These are phyloP conservation scores for Stegodyphus mimosarum DNA, from an alignment of 1,140 invertebrate species.

Conservation along the genomic window DNA sequence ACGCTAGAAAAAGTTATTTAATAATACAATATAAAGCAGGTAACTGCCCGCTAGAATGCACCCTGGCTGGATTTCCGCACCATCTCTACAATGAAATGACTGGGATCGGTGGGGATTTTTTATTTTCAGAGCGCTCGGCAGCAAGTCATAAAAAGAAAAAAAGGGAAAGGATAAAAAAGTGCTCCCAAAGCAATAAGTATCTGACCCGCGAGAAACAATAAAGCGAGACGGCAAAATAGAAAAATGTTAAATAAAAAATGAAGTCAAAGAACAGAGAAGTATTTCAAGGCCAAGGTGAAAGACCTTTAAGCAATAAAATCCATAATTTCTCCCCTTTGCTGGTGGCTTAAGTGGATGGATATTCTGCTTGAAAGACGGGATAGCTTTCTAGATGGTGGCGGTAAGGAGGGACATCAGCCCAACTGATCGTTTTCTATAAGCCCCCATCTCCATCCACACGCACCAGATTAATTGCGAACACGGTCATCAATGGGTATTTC, in stretches of 20 bases:
- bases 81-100: conserved; percentile 21
- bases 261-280: conserved; percentile 57
- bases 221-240: conserved; percentile 46
- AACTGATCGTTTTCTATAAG: too few relatives aligned
- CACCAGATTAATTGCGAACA: too few relatives aligned
- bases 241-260: conserved; percentile 48
- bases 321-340: conserved; percentile 23
- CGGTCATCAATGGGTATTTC: background rate
- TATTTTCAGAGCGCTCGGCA: background rate
- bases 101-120: background rate
- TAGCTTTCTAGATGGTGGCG: conserved; percentile 21
- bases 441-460: too few relatives aligned
- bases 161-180: background rate
- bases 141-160: conserved; percentile 5
- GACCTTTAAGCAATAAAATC: conserved; percentile 49
- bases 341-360: conserved; percentile 31
- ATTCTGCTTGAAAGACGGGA: conserved; percentile 25
- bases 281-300: conserved; percentile 58
- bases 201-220: conserved; percentile 46
- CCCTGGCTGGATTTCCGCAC: conserved; percentile 27
- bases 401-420: too few relatives aligned
- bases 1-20: too few relatives aligned
- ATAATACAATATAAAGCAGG: background rate
- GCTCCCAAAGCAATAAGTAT: conserved; percentile 34
- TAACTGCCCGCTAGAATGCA: conserved; percentile 14